phyloP scores from a whole-genome alignment of 2,797 vertebrate genomes.

The Chiloscyllium punctatum region DNA sequence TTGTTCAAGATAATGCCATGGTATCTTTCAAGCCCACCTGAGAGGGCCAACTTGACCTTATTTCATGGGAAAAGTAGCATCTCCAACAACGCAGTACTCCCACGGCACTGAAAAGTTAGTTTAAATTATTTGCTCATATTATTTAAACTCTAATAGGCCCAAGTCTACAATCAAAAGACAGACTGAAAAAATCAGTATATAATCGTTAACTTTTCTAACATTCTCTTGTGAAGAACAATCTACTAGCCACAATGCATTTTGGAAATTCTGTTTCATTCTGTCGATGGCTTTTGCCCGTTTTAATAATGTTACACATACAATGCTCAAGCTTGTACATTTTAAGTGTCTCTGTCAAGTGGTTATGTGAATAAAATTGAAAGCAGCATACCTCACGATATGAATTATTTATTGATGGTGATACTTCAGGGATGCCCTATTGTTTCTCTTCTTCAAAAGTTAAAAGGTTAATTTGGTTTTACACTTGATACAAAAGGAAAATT shows the following conservation, averaged over 20 bases:
- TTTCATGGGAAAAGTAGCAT: not conserved
- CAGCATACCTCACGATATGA: not conserved
- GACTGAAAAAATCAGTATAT: not conserved
- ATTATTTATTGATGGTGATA: conserved; percentile 24
- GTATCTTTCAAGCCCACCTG: not conserved
- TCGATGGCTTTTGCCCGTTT: not conserved
- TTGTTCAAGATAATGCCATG: not conserved
- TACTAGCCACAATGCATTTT: not conserved
- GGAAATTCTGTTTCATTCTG: not conserved
- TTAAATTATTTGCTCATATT: not conserved
- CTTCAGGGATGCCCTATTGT: conserved; percentile 5
- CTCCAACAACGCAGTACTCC: not conserved
- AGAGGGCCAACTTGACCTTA: not conserved
- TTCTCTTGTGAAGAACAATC: not conserved
- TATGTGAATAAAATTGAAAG: not conserved
- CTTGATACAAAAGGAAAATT: not conserved
- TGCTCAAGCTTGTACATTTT: not conserved
- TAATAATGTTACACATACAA: not conserved
- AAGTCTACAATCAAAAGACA: not conserved
- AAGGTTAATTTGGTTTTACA: conserved; percentile 24
- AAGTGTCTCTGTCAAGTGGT: not conserved
- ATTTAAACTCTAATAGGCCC: not conserved
- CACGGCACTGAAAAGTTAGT: not conserved
- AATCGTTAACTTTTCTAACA: not conserved
- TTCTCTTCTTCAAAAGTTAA: not conserved